Conservation (phyloP, 2,888 invertebrate species). For the Chironomus tentans region DNA sequence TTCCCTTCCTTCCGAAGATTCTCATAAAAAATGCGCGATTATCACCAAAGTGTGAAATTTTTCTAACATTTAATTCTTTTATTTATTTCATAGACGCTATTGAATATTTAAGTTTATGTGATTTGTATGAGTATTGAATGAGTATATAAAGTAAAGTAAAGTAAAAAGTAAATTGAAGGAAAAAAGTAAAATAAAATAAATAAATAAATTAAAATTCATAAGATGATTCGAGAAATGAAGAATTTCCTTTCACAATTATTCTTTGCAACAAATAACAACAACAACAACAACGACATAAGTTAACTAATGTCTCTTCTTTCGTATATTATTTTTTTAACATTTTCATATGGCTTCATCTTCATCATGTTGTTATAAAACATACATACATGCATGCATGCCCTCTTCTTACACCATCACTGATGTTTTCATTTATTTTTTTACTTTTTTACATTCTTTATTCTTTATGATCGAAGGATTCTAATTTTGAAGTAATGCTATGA, state of each 20-base stretch:
- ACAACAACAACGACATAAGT: neutral
- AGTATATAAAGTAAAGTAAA: neutral
- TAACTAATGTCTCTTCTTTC: slow-evolving; percentile 1
- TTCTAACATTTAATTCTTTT: too few relatives aligned
- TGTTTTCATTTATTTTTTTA: neutral
- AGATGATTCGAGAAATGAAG: slow-evolving; percentile 23
- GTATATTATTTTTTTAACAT: neutral
- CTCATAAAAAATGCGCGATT: too few relatives aligned
- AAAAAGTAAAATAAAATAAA: too few relatives aligned
- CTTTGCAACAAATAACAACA: neutral
- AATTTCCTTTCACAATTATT: slow-evolving; percentile 21
- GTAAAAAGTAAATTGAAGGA: too few relatives aligned
- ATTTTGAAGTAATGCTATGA: neutral
- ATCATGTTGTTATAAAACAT: neutral
- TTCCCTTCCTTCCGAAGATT: too few relatives aligned
- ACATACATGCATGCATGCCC: neutral
- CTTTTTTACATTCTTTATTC: neutral
- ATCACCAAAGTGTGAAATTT: too few relatives aligned
- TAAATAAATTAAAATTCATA: slow-evolving; percentile 22
- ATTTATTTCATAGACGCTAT: too few relatives aligned
- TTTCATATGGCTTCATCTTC: neutral
- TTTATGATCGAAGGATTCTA: neutral
- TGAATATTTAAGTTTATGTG: too few relatives aligned
- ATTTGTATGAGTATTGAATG: neutral
- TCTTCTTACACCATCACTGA: too few relatives aligned